phyloP scores from a whole-genome alignment of 2,888 invertebrate genomes.

The Parnassius smintheus region DNA sequence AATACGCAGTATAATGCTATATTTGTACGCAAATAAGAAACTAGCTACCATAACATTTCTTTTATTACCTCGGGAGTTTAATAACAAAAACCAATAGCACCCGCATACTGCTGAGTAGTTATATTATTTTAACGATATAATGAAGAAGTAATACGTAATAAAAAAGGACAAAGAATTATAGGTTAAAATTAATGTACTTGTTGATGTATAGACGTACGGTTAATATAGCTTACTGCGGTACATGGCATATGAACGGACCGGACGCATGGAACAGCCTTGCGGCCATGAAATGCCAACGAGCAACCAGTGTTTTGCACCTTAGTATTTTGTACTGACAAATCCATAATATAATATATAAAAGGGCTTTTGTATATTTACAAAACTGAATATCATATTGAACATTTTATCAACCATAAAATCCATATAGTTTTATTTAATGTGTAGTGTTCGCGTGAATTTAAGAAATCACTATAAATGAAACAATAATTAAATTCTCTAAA shows the following conservation, averaged over 20 bases:
- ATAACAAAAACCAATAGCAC: too few species aligned
- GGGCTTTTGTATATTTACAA: background rate
- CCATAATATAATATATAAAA: background rate
- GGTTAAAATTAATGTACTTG: slow-evolving; percentile 12
- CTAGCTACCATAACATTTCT: too few species aligned
- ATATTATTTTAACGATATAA: background rate
- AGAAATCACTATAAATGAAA: too few species aligned
- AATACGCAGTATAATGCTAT: too few species aligned
- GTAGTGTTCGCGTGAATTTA: too few species aligned
- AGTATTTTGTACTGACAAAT: slow-evolving; percentile 18
- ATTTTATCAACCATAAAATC: too few species aligned
- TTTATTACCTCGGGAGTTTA: too few species aligned
- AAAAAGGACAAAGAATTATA: slow-evolving; percentile 8
- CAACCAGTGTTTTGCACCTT: slow-evolving; percentile 1
- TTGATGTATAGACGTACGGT: slow-evolving; percentile 18
- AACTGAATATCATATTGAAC: slow-evolving; percentile 4
- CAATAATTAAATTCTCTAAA: too few species aligned
- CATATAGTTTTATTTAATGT: too few species aligned
- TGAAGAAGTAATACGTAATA: background rate
- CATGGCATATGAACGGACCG: slow-evolving; percentile 21
- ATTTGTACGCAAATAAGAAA: too few species aligned
- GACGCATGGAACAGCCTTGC: slow-evolving; percentile 23
- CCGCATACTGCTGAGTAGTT: too few species aligned
- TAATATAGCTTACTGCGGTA: slow-evolving; percentile 23
- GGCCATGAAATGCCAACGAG: slow-evolving; percentile 25